Evolutionary conservation across 2,888 invertebrate species (phyloP), one percentile per base, ranked within the genome.

Genomic region (Eubasilissa splendida): DNA sequence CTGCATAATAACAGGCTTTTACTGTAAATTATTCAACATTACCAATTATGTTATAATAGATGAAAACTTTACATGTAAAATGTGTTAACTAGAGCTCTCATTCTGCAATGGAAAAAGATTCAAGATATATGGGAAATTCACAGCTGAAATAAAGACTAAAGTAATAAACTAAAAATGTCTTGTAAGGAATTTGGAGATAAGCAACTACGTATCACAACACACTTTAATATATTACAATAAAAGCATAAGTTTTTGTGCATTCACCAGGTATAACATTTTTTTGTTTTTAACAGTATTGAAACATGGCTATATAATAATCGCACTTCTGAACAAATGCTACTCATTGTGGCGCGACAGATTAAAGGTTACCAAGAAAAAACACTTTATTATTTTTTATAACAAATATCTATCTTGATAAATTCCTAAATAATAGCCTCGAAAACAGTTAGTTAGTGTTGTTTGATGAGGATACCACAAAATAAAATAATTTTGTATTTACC

Each of bases 241-340:
- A 54, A 56, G 56, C 71, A 42, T 58, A 54, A 33, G 42, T 56
- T 68, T 73, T 73, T 73, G 71, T 73, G 71, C 71, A 73, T 73
- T 73, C 56, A 42, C 71, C 71, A 58, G 56, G 42, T 73, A 58
- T 22, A 33, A 63, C 12, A 33, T 31, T 33, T 31, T 63, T 10
- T 63, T 63, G 31, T 63, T 63, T 63, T 63, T 11, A 33, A 63
- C 31, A 33, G 11, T 12, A 63, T 63, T 33, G 42, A 11, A 33
- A 63, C 33, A 31, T 33, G 12, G 63, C 8, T 33, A 63, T 12
- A 63, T 63, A 10, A 59, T 33, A 63, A 63, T 63, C 33, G 31
- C 31, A 63, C 42, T 63, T 33, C 22, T 33, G 42, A 63, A 33
- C 12, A 63, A 12, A 63, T 33, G 4, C 63, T 31, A 63, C 11